These are phyloP conservation scores for Pipistrellus nathusii DNA, from an alignment of 2,797 vertebrate genomes.

Conservation along the genomic window DNA sequence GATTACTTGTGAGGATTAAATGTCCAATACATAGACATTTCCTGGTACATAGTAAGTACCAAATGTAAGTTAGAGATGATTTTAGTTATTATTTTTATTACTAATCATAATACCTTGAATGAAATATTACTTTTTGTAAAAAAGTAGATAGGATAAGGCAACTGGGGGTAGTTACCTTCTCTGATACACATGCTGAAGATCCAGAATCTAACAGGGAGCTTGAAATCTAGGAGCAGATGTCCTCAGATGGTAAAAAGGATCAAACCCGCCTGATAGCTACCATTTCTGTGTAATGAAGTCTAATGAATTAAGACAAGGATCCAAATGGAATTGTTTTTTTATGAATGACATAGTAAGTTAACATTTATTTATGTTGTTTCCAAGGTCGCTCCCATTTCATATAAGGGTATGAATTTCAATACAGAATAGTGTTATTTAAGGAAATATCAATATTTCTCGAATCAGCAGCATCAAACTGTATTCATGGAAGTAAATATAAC, in stretches of 20 bases:
- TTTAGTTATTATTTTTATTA: conserved; percentile 38
- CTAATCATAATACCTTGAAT: conserved; percentile 17
- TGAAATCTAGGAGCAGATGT: background rate
- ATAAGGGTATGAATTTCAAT: conserved; percentile 44
- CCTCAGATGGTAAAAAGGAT: background rate
- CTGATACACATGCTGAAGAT: background rate
- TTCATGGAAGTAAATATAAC: conserved; percentile 76
- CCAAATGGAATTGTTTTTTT: conserved; percentile 21
- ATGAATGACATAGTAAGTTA: conserved; percentile 45
- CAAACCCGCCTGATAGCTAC: background rate
- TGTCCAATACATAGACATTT: background rate
- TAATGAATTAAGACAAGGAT: background rate
- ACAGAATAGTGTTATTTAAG: conserved; percentile 58
- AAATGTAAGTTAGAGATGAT: background rate
- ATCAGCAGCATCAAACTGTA: conserved; percentile 53
- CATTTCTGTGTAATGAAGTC: background rate
- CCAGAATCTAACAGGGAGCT: background rate
- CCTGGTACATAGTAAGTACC: background rate
- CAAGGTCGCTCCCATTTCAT: conserved; percentile 48
- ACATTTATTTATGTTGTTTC: conserved; percentile 61
- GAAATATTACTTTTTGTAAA: conserved; percentile 21
- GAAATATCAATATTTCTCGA: conserved; percentile 70
- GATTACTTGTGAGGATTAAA: conserved; percentile 34
- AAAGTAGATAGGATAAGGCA: background rate
- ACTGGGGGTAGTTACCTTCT: background rate